A percentile compares a stretch with the other conserved stretches of the same genome.
phyloP scores from a whole-genome alignment of 2,113 vertebrate genomes.

The Otolemur garnettii region DNA sequence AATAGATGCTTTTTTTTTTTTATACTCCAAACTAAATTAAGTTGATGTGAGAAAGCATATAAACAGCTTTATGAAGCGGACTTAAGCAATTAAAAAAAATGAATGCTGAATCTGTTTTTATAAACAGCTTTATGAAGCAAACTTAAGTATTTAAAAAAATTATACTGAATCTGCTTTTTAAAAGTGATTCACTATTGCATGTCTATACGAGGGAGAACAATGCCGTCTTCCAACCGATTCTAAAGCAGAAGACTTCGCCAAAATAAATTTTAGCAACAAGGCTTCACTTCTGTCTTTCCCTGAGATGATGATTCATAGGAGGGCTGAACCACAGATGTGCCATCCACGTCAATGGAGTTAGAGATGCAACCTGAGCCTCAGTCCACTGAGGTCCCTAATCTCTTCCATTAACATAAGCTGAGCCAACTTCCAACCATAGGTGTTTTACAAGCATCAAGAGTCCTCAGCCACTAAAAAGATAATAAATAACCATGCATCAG shows the following conservation, averaged over 20 bases:
- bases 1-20: not conserved
- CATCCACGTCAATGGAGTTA: not conserved
- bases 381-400: not conserved
- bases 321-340: not conserved
- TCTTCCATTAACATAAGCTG: not conserved
- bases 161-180: conserved; percentile 18
- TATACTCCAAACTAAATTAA: conserved; percentile 27
- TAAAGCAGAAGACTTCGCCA: not conserved
- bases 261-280: not conserved
- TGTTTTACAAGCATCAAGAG: conserved; percentile 18
- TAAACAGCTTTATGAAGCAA: conserved; percentile 57
- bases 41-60: not conserved
- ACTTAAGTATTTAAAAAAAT: conserved; percentile 25
- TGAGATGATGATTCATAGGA: not conserved
- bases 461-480: conserved; percentile 48
- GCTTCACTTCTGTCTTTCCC: not conserved
- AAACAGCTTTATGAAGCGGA: conserved; percentile 41
- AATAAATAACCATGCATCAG: not conserved
- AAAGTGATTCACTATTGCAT: conserved; percentile 12
- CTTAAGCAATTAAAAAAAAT: conserved; percentile 37
- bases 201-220: not conserved
- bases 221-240: not conserved
- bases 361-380: not conserved
- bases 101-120: conserved; percentile 46
- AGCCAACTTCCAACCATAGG: not conserved